Evolutionary conservation across 1,140 invertebrate genomes (phyloP).

Genomic region (Tachypleus tridentatus): DNA sequence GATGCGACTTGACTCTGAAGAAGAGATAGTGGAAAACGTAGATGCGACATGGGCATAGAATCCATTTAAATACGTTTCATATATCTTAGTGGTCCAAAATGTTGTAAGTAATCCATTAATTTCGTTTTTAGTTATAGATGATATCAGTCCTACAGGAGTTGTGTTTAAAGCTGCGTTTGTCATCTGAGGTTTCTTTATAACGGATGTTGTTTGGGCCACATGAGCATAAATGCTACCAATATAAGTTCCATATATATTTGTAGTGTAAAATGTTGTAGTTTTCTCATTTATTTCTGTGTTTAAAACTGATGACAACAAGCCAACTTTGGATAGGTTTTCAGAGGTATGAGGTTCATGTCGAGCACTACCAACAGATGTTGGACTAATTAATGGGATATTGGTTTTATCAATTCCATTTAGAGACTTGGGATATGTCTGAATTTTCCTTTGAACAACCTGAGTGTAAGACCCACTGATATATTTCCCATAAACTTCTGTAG

Average conservation of each 20-base stretch:
- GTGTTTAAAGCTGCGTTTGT: slow-evolving; percentile 45
- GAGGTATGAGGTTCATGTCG: slow-evolving; percentile 31
- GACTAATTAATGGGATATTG: background rate
- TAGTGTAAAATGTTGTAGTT: slow-evolving; percentile 31
- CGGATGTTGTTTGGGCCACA: slow-evolving; percentile 52
- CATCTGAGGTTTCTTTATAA: slow-evolving; percentile 47
- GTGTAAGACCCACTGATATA: slow-evolving; percentile 77
- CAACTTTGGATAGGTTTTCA: slow-evolving; percentile 55
- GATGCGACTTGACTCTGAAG: too few species aligned
- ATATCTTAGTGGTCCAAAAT: slow-evolving; percentile 38
- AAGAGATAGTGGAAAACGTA: slow-evolving; percentile 10
- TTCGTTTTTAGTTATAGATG: slow-evolving; percentile 11
- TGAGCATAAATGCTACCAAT: slow-evolving; percentile 36
- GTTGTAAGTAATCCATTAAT: slow-evolving; percentile 17
- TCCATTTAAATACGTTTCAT: slow-evolving; percentile 67
- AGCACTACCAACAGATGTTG: slow-evolving; percentile 11
- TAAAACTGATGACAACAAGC: slow-evolving; percentile 54
- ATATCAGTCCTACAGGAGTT: slow-evolving; percentile 40
- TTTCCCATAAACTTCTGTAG: slow-evolving; percentile 74
- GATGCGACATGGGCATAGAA: slow-evolving; percentile 55
- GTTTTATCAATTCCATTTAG: background rate
- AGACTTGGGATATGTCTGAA: slow-evolving; percentile 27
- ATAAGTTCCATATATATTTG: slow-evolving; percentile 34
- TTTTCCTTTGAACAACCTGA: slow-evolving; percentile 41
- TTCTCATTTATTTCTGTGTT: slow-evolving; percentile 27